Conservation (phyloP, 64 coral and sea anemone species). For the Montipora capricornis region DNA sequence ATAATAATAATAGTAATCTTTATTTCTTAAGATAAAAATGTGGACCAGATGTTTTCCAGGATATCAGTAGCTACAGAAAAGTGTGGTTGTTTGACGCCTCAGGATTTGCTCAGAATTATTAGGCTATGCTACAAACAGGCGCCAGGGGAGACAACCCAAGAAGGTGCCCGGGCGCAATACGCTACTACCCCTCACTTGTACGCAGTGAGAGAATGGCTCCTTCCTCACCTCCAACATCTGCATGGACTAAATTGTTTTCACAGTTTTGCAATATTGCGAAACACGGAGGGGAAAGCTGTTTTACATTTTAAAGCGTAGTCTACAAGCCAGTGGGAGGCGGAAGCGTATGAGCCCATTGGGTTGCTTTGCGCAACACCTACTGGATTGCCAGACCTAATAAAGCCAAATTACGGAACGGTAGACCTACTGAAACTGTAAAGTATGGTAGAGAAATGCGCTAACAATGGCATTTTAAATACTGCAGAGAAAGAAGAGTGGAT, state of each 20-base stretch:
- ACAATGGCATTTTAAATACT: neutral
- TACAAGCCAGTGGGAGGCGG: slow-evolving; percentile 18
- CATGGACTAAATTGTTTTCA: neutral
- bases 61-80: too few relatives aligned
- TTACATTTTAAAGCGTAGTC: slow-evolving; percentile 21
- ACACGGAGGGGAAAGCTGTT: slow-evolving; percentile 1
- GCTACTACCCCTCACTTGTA: neutral
- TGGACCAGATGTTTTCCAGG: too few relatives aligned
- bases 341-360: neutral
- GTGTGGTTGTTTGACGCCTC: neutral
- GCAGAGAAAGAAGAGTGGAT: slow-evolving; percentile 17
- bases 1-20: too few relatives aligned
- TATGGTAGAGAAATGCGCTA: slow-evolving; percentile 39
- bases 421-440: neutral
- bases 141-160: neutral
- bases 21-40: too few relatives aligned
- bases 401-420: slow-evolving; percentile 7
- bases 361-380: neutral
- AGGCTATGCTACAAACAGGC: too few relatives aligned
- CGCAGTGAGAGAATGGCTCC: neutral
- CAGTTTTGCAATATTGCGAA: neutral
- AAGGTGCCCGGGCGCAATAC: slow-evolving; percentile 1
- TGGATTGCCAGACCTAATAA: slow-evolving; percentile 34
- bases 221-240: neutral
- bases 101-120: too few relatives aligned